Evolutionary conservation across 2,797 vertebrate genomes (phyloP), one percentile per base, ranked within the genome.

Genomic region (Rachycentron canadum): DNA sequence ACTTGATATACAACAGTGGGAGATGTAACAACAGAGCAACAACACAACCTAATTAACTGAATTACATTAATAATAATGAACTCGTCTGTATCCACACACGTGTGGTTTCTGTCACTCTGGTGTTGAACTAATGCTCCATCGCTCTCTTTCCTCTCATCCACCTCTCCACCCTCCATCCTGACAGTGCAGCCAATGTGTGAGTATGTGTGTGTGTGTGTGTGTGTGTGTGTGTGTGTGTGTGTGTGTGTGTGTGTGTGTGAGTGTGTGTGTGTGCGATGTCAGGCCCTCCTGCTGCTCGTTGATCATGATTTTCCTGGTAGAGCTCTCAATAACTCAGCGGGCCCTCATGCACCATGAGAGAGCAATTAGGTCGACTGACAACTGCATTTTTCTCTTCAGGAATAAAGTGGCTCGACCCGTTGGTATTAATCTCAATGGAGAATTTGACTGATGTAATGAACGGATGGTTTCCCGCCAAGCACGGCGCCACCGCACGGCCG

Each of bases 311-410:
- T 86, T 70, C 76, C 83, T 82, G 61, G 65, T 76, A 32, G 61
- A 79, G 85, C 81, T 82, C 85, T 92, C 86, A 76, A 87, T 92
- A 91, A 88, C 92, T 90, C 91, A 92, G 92, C 86, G 11, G 86
- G 88, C 71, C 83, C 84, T 90, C 82, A 77, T 86, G 86, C 88
- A 59, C 90, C 87, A 88, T 89, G 81, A 93, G 84, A 91, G 83
- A 19, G 38, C 91, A 91, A 90, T 92, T 91, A 91, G 76, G 75
- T 77, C 73, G 73, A 79, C 78, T 89, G 89, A 91, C 90, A 87
- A 89, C 86, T 86, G 89, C 86, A 91, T 92, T 92, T 93, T 84
- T 92, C 90, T 93, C 81, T 74, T 58, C 74, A 36, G 76, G 73
- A 87, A 82, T 74, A 87, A 85, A 90, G 86, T 66, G 83, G 65